Base-by-base conservation (phyloP, 2,113 vertebrate species). In the Dolichallabes microphthalmus region DNA sequence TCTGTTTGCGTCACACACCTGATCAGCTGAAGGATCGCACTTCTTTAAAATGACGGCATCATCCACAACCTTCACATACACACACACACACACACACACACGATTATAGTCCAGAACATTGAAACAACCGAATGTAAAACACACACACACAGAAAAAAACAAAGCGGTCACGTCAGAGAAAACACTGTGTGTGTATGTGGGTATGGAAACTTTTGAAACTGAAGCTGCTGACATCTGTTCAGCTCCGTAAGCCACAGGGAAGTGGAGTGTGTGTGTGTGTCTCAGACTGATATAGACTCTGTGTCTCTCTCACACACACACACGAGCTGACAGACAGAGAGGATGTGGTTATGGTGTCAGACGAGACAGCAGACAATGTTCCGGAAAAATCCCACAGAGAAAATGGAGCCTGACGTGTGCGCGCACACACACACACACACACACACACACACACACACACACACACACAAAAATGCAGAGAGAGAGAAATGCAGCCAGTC, bases 321-420 rank as follows among this genome's bases (percentile, higher is more conserved):
- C 73, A 86, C 82, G 78, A 6, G 25, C 69, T 73, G 74, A 27
- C 39, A 53, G 74, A 57, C 68, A 85, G 87, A 86, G 89, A 89
- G 90, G 92, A 93, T 92, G 92, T 5, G 80, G 92, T 93, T 73
- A 50, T 84, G 87, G 90, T 39, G 79, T 88, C 76, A 91, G 93
- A 92, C 91, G 35, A 92, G 92, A 94, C 90, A 89, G 86, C 88
- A 92, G 92, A 94, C 90, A 17, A 87, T 86, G 88, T 93, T 93
- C 93, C 91, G 88, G 84, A 88, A 82, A 60, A 88, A 90, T 85
- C 88, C 86, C 87, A 89, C 84, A 68, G 60, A 83, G 68, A n/a
- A 78, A 83, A 82, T 53, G 86, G 82, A 85, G 86, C 78, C 82
- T 86, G 68, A 88, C 63, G 55, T 66, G 76, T 80, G 20, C 22